These are phyloP conservation scores for Myrmophylax atrothorax DNA, from an alignment of 2,113 vertebrate genomes.

Conservation along the genomic window DNA sequence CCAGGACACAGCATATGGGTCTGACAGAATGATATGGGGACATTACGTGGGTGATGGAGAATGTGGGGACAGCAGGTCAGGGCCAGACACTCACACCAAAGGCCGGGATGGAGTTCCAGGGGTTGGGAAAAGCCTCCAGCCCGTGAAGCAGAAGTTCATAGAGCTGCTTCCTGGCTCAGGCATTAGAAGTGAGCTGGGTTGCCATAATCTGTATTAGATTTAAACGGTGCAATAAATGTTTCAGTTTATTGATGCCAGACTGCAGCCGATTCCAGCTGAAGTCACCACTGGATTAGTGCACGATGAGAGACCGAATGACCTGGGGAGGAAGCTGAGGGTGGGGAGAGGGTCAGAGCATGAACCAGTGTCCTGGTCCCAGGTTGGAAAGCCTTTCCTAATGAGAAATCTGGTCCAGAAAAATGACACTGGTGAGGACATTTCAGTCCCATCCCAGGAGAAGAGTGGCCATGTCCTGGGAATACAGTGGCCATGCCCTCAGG, in stretches of 20 bases:
- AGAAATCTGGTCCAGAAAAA: background rate
- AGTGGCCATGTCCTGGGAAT: background rate
- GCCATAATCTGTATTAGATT: constrained; percentile 64
- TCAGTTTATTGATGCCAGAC: constrained; percentile 63
- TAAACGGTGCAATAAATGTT: constrained; percentile 66
- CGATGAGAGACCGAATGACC: constrained; percentile 35
- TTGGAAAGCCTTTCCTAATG: background rate
- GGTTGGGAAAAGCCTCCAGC: background rate
- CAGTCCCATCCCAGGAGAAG: background rate
- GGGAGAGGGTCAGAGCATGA: background rate
- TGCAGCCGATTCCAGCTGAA: constrained; percentile 56
- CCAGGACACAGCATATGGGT: fast-evolving
- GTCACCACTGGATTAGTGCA: constrained; percentile 4
- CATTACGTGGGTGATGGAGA: background rate
- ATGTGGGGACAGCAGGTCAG: background rate
- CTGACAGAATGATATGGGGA: fast-evolving
- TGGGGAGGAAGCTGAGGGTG: background rate
- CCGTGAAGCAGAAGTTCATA: background rate
- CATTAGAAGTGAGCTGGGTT: constrained; percentile 3
- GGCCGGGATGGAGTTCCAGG: background rate
- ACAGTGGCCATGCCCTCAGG: fast-evolving
- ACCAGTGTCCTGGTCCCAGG: background rate
- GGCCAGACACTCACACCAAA: background rate
- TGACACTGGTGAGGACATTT: background rate
- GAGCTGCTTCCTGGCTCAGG: constrained; percentile 2